Base-by-base conservation (phyloP, 1,140 invertebrate genomes). In the Xylocopa sonorina region DNA sequence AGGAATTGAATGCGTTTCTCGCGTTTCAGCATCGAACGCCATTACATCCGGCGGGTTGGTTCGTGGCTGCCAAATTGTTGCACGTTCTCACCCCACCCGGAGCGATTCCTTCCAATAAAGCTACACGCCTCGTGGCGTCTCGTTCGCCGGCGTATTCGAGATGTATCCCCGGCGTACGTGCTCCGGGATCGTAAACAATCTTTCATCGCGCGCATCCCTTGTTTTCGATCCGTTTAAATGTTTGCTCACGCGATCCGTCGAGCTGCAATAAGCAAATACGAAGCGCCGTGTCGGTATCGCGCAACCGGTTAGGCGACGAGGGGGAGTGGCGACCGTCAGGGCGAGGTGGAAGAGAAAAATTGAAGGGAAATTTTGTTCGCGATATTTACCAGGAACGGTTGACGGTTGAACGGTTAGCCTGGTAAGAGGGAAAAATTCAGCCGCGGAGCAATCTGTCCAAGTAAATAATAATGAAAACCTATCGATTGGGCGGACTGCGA, bases 391-490 rank as follows among this genome's bases (percentile, higher is more conserved):
- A n/a, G n/a, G n/a, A n/a, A n/a, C 41, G 62, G 74, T 43, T 51
- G 34, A 38, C 51, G 21, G n/a, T n/a, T n/a, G 27, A 21, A 43
- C 48, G 43, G 73, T 75, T 51, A 64, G 57, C 46, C 51, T 32
- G 68, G 27, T 41, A n/a, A 48, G 46, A 46, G 71, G 64, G 53
- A 83, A 84, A 84, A 75, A 83, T 68, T 67, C 66, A 14, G 58
- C 46, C 50, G 34, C 72, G 82, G n/a, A 79, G 79, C 76, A 80
- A 74, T 67, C 69, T 46, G 67, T 38, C 58, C 57, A 69, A 60
- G 82, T 84, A 84, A 84, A 84, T 84, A 80, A 84, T 84, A 84
- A 84, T 66, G 77, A 68, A 71, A 75, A 58, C 63, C 58, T 48
- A 83, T 84, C 78, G 82, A 83, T 84, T 58, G 57, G 34, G 14